Base-by-base conservation (phyloP, 2,797 vertebrate genomes). In the Gorsachius magnificus region DNA sequence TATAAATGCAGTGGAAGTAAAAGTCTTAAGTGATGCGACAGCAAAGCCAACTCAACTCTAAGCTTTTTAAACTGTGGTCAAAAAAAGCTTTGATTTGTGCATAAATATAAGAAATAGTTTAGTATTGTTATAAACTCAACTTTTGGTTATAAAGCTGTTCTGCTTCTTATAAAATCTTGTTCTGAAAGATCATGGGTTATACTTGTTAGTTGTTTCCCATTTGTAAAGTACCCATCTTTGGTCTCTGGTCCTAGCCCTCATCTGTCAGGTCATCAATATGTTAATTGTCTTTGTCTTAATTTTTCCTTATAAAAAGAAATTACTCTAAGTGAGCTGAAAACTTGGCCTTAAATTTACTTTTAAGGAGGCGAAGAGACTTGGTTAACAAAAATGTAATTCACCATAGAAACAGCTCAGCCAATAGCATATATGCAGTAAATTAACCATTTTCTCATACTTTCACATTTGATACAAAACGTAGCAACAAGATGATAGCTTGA, bases 401-500 rank as follows among this genome's bases (percentile, higher is more conserved):
- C 74, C 85, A 71, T 93, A 90, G 95, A 84, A 96, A 96, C 93
- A 94, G 29, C n/a, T 83, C 41, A 63, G 20, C 86, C 90, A 89
- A 21, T 96, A 63, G n/a, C n/a, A 14, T 64, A 17, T 51, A 24
- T 75, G n/a, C 63, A 74, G 80, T 58, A 80, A 69, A 78, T 95
- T 94, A 89, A 94, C 88, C 69, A 3, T 86, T 94, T 90, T 69
- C 17, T 85, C 51, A 36, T 81, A 74, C 69, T 89, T 90, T 71
- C 33, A 1, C 74, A 36, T 90, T 97, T 89, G 61, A 51, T 90
- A 38, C 0, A 36, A 83, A 90, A 77, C 83, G 46, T 84, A 95
- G 96, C 95, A 96, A 94, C 92, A 89, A 75, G 86, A 75, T 61
- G 60, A 79, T 56, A 75, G 63, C 89, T 84, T 95, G 85, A 87